These are phyloP conservation scores for Ceyx margarethae DNA, from an alignment of 2,113 vertebrate genomes.

Conservation along the genomic window DNA sequence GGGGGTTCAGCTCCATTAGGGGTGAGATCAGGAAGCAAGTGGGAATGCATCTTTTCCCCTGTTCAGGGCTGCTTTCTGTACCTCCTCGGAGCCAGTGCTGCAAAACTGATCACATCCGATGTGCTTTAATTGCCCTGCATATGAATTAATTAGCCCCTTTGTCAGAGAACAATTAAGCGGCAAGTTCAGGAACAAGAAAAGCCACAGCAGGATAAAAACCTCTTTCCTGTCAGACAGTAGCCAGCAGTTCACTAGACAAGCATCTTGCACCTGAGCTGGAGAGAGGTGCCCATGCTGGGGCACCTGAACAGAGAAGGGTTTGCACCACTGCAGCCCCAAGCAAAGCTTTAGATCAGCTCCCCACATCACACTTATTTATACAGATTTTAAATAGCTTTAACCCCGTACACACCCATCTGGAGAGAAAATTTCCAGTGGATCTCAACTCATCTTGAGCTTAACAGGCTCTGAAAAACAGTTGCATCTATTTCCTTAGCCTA, in stretches of 20 bases:
- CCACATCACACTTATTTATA: background rate
- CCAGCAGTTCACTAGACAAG: background rate
- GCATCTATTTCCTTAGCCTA: background rate
- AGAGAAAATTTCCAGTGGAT: background rate
- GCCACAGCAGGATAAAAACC: background rate
- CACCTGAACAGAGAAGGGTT: fast-evolving
- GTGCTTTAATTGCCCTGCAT: constrained; percentile 11
- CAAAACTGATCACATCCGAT: background rate
- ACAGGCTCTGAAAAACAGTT: background rate
- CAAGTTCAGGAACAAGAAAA: background rate
- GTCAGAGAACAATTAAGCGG: background rate
- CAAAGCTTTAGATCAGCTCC: background rate
- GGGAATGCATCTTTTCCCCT: background rate
- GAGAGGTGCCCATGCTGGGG: fast-evolving
- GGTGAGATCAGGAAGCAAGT: background rate
- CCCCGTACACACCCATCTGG: background rate
- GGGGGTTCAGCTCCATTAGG: fast-evolving
- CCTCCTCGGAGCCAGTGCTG: background rate
- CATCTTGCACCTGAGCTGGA: background rate
- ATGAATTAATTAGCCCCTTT: constrained; percentile 23
- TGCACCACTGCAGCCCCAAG: background rate
- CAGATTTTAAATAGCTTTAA: background rate
- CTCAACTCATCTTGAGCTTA: background rate
- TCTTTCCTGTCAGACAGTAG: background rate
- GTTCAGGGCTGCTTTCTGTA: background rate